Evolutionary conservation across 2,888 invertebrate genomes (phyloP).

Genomic region (Tetragonisca angustula): DNA sequence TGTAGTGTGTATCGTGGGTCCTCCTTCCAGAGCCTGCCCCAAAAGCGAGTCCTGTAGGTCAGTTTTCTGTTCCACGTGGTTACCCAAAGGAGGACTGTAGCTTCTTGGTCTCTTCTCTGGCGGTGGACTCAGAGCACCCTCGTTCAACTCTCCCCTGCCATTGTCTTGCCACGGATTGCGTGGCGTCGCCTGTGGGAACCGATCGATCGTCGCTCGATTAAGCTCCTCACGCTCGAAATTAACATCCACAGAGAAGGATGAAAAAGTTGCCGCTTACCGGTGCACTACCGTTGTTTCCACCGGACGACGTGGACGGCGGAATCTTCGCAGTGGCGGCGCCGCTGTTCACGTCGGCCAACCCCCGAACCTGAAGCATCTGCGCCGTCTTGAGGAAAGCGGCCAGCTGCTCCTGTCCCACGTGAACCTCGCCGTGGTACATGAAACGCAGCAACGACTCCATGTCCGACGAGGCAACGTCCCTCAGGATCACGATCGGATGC

Average conservation of each 20-base stretch:
- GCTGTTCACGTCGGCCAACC: slow-evolving; percentile 91
- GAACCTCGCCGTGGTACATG: slow-evolving; percentile 97
- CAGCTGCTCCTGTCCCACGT: slow-evolving; percentile 94
- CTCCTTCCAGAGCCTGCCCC: slow-evolving; percentile 91
- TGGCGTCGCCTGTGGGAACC: slow-evolving; percentile 85
- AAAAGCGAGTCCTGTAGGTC: slow-evolving; percentile 90
- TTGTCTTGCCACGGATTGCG: slow-evolving; percentile 88
- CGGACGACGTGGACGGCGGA: slow-evolving; percentile 75
- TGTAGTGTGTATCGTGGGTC: slow-evolving; percentile 87
- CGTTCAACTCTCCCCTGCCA: slow-evolving; percentile 85
- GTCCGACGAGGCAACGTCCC: slow-evolving; percentile 93
- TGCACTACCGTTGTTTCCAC: slow-evolving; percentile 88
- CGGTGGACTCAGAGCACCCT: slow-evolving; percentile 86
- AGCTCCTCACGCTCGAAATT: not conserved
- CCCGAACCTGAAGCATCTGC: slow-evolving; percentile 94
- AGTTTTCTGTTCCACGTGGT: slow-evolving; percentile 83
- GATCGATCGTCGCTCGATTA: slow-evolving; percentile 1
- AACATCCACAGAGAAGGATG: no score
- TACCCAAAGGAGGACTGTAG: slow-evolving; percentile 81
- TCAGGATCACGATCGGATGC: slow-evolving; percentile 94
- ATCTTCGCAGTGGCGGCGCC: slow-evolving; percentile 81
- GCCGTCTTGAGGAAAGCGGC: slow-evolving; percentile 94
- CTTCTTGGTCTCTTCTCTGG: slow-evolving; percentile 83
- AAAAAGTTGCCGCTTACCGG: slow-evolving; percentile 86
- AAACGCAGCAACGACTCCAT: slow-evolving; percentile 95